These are phyloP conservation scores for Myripristis murdjan DNA, from an alignment of 2,797 vertebrate genomes.

Conservation along the genomic window DNA sequence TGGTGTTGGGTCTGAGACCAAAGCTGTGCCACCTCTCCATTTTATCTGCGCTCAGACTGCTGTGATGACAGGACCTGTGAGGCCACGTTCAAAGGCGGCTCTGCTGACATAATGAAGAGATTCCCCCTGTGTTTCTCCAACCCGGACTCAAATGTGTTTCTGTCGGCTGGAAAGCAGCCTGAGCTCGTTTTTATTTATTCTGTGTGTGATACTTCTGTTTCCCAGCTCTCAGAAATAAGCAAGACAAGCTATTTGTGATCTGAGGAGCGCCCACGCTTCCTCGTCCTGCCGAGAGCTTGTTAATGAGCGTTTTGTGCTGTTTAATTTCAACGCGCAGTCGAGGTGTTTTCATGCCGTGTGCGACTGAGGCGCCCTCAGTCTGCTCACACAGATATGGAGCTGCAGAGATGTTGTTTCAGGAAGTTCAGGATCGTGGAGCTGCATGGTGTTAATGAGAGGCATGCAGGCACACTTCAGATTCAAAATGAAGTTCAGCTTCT, in stretches of 20 bases:
- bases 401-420: too few species aligned
- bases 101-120: slow-evolving; percentile 26
- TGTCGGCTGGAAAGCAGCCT: slow-evolving; percentile 36
- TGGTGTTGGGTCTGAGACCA: not conserved
- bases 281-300: slow-evolving; percentile 4
- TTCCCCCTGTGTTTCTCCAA: not conserved
- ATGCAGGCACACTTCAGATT: too few species aligned
- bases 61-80: too few species aligned
- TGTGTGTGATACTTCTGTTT: too few species aligned
- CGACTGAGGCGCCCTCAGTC: too few species aligned
- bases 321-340: slow-evolving; percentile 33
- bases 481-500: slow-evolving; percentile 5
- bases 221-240: not conserved
- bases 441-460: slow-evolving; percentile 23
- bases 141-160: slow-evolving; percentile 17
- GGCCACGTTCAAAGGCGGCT: slow-evolving; percentile 3
- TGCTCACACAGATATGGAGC: too few species aligned
- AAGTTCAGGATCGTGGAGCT: slow-evolving; percentile 25
- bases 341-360: not conserved
- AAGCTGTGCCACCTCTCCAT: not conserved
- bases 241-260: not conserved
- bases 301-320: slow-evolving; percentile 34
- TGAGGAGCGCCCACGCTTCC: not conserved
- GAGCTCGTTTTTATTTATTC: not conserved
- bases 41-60: not conserved